Percentiles rank a stretch among this genome's conserved stretches.
phyloP scores from a whole-genome alignment of 1,140 invertebrate species.

The Andricus grossulariae region DNA sequence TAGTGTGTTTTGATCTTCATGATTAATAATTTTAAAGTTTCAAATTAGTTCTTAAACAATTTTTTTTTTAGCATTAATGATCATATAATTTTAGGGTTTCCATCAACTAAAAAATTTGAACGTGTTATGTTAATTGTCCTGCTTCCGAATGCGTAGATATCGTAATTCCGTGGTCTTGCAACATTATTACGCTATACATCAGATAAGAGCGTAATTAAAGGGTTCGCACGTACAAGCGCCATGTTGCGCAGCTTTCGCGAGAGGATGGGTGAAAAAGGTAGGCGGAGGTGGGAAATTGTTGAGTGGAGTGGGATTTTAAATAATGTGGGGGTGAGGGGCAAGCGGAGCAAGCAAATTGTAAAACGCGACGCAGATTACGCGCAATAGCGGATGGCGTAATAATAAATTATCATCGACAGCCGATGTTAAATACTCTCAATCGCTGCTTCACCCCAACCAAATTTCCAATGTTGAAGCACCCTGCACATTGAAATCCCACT shows the following conservation, averaged over 20 bases:
- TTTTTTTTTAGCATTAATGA: too few relatives aligned
- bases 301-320: constrained; percentile 3
- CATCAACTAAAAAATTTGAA: background rate
- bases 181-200: constrained; percentile 63
- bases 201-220: constrained; percentile 70
- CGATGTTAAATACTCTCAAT: constrained; percentile 56
- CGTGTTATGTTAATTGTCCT: background rate
- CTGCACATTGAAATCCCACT: background rate
- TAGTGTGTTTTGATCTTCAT: too few relatives aligned
- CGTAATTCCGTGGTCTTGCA: constrained; percentile 51
- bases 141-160: constrained; percentile 2
- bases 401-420: constrained; percentile 70
- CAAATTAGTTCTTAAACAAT: too few relatives aligned
- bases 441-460: background rate
- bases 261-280: background rate
- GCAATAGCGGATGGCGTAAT: constrained; percentile 55
- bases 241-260: constrained; percentile 38
- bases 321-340: background rate
- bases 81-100: too few relatives aligned
- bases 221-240: constrained; percentile 50
- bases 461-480: too few relatives aligned
- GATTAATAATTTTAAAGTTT: too few relatives aligned
- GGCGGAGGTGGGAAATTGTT: background rate
- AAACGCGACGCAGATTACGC: constrained; percentile 67
- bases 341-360: constrained; percentile 58